Evolutionary conservation across 2,797 vertebrate genomes (phyloP).

Genomic region (Tympanoctomys barrerae): DNA sequence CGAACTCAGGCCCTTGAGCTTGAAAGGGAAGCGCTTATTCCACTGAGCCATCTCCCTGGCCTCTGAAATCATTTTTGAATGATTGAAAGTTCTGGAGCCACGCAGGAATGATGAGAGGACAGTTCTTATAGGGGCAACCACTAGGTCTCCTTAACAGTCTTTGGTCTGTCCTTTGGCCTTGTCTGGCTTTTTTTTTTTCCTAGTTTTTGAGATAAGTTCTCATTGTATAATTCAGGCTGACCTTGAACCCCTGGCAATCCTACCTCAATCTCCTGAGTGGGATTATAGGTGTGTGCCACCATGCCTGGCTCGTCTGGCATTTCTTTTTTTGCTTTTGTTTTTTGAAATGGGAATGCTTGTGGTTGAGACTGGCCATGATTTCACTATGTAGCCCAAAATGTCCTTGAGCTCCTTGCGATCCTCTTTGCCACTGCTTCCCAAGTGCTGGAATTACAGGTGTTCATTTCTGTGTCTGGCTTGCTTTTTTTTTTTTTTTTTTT

Average conservation of each 20-base stretch:
- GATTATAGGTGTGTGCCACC: background rate
- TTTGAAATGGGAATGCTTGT: background rate
- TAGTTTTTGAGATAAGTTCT: background rate
- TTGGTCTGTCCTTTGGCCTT: background rate
- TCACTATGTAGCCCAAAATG: background rate
- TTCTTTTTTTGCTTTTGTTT: background rate
- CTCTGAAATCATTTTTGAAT: background rate
- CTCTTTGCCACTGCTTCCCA: background rate
- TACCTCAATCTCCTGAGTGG: background rate
- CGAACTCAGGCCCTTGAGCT: no score
- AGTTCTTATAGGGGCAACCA: background rate
- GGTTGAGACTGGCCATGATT: background rate
- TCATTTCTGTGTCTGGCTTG: no score
- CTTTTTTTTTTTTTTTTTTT: no score
- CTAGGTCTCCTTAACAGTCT: background rate
- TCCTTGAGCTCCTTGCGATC: background rate
- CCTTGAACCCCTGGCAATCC: background rate
- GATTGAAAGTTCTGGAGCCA: background rate
- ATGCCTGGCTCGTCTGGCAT: background rate
- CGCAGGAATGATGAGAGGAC: background rate
- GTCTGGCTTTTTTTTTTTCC: background rate
- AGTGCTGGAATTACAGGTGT: background rate
- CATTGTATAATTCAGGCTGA: background rate
- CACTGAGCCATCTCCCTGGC: no score
- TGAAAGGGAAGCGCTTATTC: no score